Evolutionary conservation across 1,140 invertebrate species (phyloP).

Genomic region (Camponotus pennsylvanicus): DNA sequence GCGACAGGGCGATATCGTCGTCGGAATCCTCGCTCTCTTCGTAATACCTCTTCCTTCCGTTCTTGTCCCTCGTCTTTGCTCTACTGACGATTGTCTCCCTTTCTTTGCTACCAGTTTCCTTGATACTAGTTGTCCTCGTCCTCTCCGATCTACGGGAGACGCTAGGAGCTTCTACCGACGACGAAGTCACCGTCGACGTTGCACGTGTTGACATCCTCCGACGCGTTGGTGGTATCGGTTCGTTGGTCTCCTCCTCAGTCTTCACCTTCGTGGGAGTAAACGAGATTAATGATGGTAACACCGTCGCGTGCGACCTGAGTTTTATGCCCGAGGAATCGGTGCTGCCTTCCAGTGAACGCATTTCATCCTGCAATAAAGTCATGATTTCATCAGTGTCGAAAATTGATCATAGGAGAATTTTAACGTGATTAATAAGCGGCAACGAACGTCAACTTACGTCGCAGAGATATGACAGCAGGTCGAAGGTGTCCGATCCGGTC

Average conservation of each 20-base stretch:
- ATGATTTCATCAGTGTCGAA: neutral
- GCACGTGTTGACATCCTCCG: slow-evolving; percentile 39
- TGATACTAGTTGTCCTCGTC: neutral
- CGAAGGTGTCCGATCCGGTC: slow-evolving; percentile 78
- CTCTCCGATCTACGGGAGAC: slow-evolving; percentile 58
- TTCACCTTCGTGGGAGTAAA: slow-evolving; percentile 41
- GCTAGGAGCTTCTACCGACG: slow-evolving; percentile 42
- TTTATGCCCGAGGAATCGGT: slow-evolving; percentile 72
- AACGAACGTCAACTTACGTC: slow-evolving; percentile 78
- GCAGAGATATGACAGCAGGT: slow-evolving; percentile 83
- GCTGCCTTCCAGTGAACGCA: slow-evolving; percentile 73
- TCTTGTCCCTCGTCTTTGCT: slow-evolving; percentile 21
- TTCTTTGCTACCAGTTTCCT: neutral
- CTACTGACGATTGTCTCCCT: neutral
- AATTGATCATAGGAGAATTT: neutral
- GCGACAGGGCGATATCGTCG: slow-evolving; percentile 76
- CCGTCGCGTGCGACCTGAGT: slow-evolving; percentile 13
- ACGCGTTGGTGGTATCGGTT: neutral
- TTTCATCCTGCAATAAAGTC: slow-evolving; percentile 77
- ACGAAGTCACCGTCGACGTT: slow-evolving; percentile 61
- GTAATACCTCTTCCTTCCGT: slow-evolving; percentile 44
- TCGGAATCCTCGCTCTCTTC: slow-evolving; percentile 76
- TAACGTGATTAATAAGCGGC: neutral
- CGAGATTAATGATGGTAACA: neutral
- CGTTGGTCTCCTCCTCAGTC: slow-evolving; percentile 2